These are phyloP conservation scores for Atlantisia rogersi DNA, from an alignment of 2,113 vertebrate species.

Conservation along the genomic window DNA sequence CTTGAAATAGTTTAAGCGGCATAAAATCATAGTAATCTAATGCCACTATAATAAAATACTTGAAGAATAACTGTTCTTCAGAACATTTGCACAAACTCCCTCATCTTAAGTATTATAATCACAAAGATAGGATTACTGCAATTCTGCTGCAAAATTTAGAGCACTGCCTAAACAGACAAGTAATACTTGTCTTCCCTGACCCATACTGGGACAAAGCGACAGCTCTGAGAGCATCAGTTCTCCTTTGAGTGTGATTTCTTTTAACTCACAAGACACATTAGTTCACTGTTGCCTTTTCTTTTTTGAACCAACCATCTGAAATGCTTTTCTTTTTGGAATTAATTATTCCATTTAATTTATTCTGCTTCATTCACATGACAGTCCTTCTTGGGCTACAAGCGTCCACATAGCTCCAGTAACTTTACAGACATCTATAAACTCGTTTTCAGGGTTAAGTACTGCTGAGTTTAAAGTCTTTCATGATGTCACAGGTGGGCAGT, in stretches of 20 bases:
- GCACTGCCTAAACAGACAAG: background rate
- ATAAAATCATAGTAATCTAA: conserved; percentile 22
- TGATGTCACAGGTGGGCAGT: background rate
- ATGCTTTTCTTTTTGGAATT: background rate
- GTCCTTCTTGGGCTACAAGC: background rate
- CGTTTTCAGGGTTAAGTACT: background rate
- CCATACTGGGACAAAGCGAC: background rate
- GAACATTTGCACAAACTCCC: background rate
- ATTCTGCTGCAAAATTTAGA: background rate
- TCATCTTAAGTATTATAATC: conserved; percentile 11
- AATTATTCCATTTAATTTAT: background rate
- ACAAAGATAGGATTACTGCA: conserved; percentile 11
- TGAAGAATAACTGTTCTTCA: conserved; percentile 17
- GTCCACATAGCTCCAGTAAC: background rate
- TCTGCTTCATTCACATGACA: background rate
- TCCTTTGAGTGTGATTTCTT: background rate
- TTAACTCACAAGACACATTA: background rate
- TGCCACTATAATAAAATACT: conserved; percentile 2
- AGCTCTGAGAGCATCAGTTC: background rate
- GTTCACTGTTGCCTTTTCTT: background rate
- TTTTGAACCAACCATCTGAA: background rate
- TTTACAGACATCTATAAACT: background rate
- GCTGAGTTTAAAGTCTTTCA: background rate
- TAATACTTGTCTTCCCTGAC: background rate
- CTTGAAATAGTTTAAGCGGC: conserved; percentile 32